Percentiles rank a stretch among this genome's conserved stretches.
phyloP scores from a whole-genome alignment of 2,888 invertebrate species.

The Erynnis tages region DNA sequence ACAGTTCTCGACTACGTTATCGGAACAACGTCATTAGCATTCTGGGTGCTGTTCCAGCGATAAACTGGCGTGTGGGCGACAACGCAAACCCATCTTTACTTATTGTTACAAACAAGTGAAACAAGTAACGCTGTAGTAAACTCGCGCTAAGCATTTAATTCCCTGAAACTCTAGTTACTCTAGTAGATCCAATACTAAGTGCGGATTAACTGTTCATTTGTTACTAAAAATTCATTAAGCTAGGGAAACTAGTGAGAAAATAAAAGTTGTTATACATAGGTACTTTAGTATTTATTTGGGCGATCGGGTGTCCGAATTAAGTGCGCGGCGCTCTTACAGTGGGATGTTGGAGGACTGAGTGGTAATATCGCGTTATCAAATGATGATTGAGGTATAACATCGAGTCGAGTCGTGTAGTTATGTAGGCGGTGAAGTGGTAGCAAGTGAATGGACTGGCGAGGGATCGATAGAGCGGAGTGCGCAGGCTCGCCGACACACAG shows the following conservation, averaged over 20 bases:
- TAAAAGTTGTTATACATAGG: background rate
- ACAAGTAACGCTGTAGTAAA: background rate
- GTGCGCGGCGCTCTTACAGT: constrained; percentile 50
- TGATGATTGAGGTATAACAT: constrained; percentile 72
- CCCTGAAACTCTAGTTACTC: too few species aligned
- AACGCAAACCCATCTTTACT: constrained; percentile 30
- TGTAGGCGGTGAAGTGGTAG: constrained; percentile 70
- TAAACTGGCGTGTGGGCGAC: constrained; percentile 63
- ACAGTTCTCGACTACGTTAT: constrained; percentile 38
- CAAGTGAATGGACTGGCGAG: constrained; percentile 66
- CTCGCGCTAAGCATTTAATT: background rate
- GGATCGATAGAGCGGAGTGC: constrained; percentile 76
- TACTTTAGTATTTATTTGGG: constrained; percentile 40
- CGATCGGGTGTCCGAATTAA: constrained; percentile 50
- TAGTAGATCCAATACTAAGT: too few species aligned
- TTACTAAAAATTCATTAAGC: too few species aligned
- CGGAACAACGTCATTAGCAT: constrained; percentile 69
- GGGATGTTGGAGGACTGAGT: constrained; percentile 49
- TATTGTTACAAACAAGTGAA: background rate
- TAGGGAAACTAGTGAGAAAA: too few species aligned
- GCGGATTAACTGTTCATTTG: too few species aligned
- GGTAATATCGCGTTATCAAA: constrained; percentile 73
- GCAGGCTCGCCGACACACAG: constrained; percentile 66
- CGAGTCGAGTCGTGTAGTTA: constrained; percentile 53
- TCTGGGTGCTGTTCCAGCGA: constrained; percentile 57